These are phyloP conservation scores for Ormyrus thymus DNA, from an alignment of 2,888 invertebrate species.

Conservation along the genomic window DNA sequence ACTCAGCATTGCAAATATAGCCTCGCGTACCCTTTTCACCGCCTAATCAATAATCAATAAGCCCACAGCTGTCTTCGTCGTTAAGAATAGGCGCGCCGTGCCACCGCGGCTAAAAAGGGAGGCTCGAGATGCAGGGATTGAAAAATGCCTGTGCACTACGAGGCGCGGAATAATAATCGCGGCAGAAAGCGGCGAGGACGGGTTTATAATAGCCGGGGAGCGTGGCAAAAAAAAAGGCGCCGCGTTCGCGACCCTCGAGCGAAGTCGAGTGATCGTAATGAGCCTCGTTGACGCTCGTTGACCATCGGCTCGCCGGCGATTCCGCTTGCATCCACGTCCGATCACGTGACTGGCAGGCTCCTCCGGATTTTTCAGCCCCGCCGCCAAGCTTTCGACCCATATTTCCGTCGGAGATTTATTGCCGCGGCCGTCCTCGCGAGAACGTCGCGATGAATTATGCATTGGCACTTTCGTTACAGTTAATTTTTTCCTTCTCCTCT, in stretches of 20 bases:
- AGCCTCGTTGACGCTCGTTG: conserved; percentile 16
- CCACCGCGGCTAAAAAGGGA: too few relatives aligned
- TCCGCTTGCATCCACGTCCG: background rate
- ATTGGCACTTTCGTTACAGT: conserved; percentile 9
- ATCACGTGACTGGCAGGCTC: conserved; percentile 9
- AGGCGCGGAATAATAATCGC: background rate
- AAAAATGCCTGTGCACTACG: background rate
- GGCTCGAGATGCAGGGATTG: too few relatives aligned
- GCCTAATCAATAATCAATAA: too few relatives aligned
- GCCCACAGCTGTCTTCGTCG: too few relatives aligned
- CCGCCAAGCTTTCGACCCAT: conserved; percentile 13
- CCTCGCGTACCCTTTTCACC: too few relatives aligned
- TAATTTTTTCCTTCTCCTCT: background rate
- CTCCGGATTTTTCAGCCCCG: background rate
- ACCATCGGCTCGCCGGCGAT: conserved; percentile 22
- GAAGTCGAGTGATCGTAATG: conserved; percentile 22
- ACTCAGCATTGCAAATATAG: too few relatives aligned
- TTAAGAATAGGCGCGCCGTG: too few relatives aligned
- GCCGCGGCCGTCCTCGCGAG: background rate
- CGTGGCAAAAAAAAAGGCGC: too few relatives aligned
- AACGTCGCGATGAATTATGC: conserved; percentile 26
- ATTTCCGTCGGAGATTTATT: background rate
- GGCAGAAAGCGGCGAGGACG: background rate
- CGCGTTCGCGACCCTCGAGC: background rate
- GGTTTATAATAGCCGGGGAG: background rate